phyloP scores from a whole-genome alignment of 1,140 invertebrate genomes.

The Pseudachorutes palmiensis region DNA sequence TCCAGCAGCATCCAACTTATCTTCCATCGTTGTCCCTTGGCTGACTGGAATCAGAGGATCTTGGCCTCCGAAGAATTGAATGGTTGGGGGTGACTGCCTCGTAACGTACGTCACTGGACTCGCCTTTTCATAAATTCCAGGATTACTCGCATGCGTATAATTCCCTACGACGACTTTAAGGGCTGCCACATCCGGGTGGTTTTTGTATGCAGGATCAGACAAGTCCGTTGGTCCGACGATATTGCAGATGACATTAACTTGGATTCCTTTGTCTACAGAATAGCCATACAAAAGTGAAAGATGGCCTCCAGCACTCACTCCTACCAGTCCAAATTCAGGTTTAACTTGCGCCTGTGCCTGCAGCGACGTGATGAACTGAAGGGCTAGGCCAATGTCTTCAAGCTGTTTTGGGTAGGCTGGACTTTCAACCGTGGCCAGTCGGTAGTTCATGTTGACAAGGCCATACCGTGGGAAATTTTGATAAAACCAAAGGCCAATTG shows the following conservation, averaged over 20 bases:
- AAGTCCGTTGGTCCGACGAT: conserved; percentile 4
- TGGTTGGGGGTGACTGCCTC: conserved; percentile 7
- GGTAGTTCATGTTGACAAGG: conserved; percentile 7
- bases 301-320: conserved; percentile 7
- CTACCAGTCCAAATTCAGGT: not conserved
- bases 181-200: not conserved
- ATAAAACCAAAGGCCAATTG: not conserved
- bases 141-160: not conserved
- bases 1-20: conserved; percentile 15
- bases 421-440: not conserved
- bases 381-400: not conserved
- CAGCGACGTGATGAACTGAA: not conserved
- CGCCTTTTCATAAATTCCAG: not conserved
- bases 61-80: not conserved
- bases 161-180: not conserved
- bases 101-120: conserved; percentile 3
- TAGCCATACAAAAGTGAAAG: not conserved
- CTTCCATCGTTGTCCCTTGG: not conserved
- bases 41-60: conserved; percentile 2
- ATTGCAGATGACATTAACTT: conserved; percentile 3
- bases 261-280: not conserved
- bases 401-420: conserved; percentile 7
- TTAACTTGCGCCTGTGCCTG: not conserved
- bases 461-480: not conserved
- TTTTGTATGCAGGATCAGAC: not conserved